A percentile compares a stretch with the other conserved stretches of the same genome.
Evolutionary conservation across 2,888 invertebrate species (phyloP).

Genomic region (Hoplodrina ambigua): DNA sequence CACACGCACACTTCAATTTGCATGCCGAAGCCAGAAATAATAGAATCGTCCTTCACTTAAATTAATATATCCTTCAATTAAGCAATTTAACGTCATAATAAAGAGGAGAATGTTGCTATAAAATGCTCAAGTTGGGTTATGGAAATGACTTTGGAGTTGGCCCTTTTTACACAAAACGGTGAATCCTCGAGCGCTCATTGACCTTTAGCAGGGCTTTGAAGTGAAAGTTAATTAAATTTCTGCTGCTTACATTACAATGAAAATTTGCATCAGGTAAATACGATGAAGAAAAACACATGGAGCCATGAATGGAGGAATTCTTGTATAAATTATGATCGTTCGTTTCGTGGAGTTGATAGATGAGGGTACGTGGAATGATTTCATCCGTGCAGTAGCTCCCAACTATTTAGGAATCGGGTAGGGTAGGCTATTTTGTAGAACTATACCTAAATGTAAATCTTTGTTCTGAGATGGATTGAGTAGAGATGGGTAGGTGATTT

Average conservation of each 20-base stretch:
- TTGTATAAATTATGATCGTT: slow-evolving; percentile 62
- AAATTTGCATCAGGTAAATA: slow-evolving; percentile 79
- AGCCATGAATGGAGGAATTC: slow-evolving; percentile 45
- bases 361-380: slow-evolving; percentile 63
- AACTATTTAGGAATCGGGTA: slow-evolving; percentile 51
- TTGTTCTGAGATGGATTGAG: slow-evolving; percentile 49
- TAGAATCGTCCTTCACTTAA: slow-evolving; percentile 60
- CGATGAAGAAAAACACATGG: slow-evolving; percentile 64
- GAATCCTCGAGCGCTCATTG: slow-evolving; percentile 80
- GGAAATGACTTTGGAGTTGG: slow-evolving; percentile 77
- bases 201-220: slow-evolving; percentile 82
- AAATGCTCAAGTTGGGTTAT: slow-evolving; percentile 76
- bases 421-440: slow-evolving; percentile 45
- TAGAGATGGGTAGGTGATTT: slow-evolving; percentile 22
- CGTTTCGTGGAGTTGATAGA: slow-evolving; percentile 62
- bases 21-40: slow-evolving; percentile 60
- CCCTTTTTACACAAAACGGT: slow-evolving; percentile 81
- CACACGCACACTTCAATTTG: slow-evolving; percentile 61
- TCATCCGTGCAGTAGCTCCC: slow-evolving; percentile 46
- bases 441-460: slow-evolving; percentile 54
- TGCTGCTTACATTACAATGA: slow-evolving; percentile 83
- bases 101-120: slow-evolving; percentile 75
- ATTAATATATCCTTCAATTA: slow-evolving; percentile 78
- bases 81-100: slow-evolving; percentile 79
- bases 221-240: slow-evolving; percentile 87